A percentile compares a stretch with the other conserved stretches of the same genome.
These are phyloP conservation scores for Zaprionus lineosus DNA, from an alignment of 2,888 invertebrate species.

Conservation along the genomic window DNA sequence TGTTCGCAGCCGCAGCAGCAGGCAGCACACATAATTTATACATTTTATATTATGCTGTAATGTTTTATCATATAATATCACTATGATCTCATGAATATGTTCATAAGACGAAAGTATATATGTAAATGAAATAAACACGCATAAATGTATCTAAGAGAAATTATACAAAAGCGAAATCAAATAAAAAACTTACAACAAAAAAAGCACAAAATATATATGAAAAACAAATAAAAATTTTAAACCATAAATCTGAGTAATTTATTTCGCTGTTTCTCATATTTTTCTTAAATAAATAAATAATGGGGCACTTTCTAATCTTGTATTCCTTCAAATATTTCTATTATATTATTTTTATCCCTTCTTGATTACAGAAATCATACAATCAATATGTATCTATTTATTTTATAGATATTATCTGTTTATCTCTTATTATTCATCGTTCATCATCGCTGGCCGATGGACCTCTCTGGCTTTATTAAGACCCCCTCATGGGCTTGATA, in stretches of 20 bases:
- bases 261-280: neutral
- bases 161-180: slow-evolving; percentile 33
- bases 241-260: slow-evolving; percentile 1
- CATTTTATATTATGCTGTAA: slow-evolving; percentile 72
- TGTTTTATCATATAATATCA: slow-evolving; percentile 62
- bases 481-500: too few relatives aligned
- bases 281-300: neutral
- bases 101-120: slow-evolving; percentile 76
- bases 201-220: slow-evolving; percentile 44
- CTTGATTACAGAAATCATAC: too few relatives aligned
- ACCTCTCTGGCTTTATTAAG: too few relatives aligned
- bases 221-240: slow-evolving; percentile 43
- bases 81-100: slow-evolving; percentile 83
- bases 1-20: too few relatives aligned
- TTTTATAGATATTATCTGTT: too few relatives aligned
- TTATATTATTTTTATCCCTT: too few relatives aligned
- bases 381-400: too few relatives aligned
- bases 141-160: slow-evolving; percentile 58
- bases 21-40: slow-evolving; percentile 54
- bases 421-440: too few relatives aligned
- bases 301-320: too few relatives aligned
- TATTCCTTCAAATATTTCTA: too few relatives aligned
- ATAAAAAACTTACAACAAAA: slow-evolving; percentile 26
- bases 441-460: too few relatives aligned
- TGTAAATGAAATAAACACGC: slow-evolving; percentile 64